Percentiles rank a stretch among this genome's conserved stretches.
Conservation (phyloP, 2,113 vertebrate genomes). For the Neogobius melanostomus region DNA sequence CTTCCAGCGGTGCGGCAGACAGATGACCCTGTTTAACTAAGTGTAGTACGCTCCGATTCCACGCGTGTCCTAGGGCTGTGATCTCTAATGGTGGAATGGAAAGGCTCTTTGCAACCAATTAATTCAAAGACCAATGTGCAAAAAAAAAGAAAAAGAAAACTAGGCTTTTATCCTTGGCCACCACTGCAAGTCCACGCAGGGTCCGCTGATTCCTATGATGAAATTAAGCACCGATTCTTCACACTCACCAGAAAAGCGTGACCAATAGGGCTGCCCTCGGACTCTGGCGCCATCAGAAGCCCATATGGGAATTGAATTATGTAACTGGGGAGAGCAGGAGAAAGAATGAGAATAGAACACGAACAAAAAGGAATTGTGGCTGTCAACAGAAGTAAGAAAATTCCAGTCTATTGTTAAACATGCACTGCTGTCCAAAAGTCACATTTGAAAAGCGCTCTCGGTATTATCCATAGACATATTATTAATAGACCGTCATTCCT, state of each 20-base stretch:
- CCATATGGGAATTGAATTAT: not conserved
- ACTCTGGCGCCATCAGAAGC: not conserved
- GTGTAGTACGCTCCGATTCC: slow-evolving; percentile 29
- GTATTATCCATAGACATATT: too few species aligned
- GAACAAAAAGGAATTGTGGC: not conserved
- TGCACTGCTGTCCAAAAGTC: too few species aligned
- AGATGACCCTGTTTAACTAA: slow-evolving; percentile 40
- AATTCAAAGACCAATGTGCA: slow-evolving; percentile 35
- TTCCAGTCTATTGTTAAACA: not conserved
- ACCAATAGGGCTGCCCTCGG: not conserved
- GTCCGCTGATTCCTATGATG: slow-evolving; percentile 30
- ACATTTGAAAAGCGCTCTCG: too few species aligned
- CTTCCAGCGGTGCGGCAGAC: slow-evolving; percentile 23
- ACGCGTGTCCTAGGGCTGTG: slow-evolving; percentile 33
- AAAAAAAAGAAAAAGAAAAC: not conserved
- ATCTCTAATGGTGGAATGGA: slow-evolving; percentile 51
- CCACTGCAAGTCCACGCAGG: slow-evolving; percentile 18
- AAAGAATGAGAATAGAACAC: not conserved
- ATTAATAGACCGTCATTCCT: too few species aligned
- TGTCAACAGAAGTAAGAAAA: not conserved
- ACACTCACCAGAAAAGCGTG: not conserved
- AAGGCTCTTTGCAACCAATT: slow-evolving; percentile 61
- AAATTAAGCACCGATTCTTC: slow-evolving; percentile 40
- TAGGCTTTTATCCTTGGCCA: slow-evolving; percentile 41
- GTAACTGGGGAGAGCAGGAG: not conserved